These are phyloP conservation scores for Seira ritae DNA, from an alignment of 2,888 invertebrate species.

Conservation along the genomic window DNA sequence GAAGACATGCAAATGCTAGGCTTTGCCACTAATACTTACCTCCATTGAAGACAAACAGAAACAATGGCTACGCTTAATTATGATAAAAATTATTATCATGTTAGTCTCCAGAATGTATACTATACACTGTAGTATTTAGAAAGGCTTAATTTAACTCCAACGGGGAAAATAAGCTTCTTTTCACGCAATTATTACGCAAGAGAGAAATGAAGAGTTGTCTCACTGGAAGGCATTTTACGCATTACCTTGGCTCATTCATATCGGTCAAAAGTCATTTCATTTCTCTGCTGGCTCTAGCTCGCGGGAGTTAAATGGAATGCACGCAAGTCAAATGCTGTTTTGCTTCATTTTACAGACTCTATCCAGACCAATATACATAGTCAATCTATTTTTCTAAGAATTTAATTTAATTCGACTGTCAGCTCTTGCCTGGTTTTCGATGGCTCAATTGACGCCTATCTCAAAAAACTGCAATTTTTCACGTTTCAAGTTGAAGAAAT, in stretches of 20 bases:
- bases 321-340: neutral
- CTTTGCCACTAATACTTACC: too few relatives aligned
- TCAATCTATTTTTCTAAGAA: too few relatives aligned
- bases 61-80: neutral
- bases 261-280: constrained; percentile 51
- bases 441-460: constrained; percentile 67
- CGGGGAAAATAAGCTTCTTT: constrained; percentile 20
- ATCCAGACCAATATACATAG: neutral
- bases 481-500: constrained; percentile 42
- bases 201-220: constrained; percentile 67
- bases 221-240: constrained; percentile 61
- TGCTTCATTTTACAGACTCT: neutral
- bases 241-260: constrained; percentile 51
- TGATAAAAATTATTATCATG: neutral
- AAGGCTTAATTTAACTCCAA: neutral
- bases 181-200: constrained; percentile 59
- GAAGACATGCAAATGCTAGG: constrained; percentile 2
- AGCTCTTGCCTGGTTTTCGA: constrained; percentile 47
- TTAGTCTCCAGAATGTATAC: neutral
- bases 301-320: constrained; percentile 32
- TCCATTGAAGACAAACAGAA: too few relatives aligned
- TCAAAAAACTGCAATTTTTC: constrained; percentile 54
- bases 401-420: constrained; percentile 41
- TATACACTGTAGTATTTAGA: neutral
- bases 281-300: constrained; percentile 25